Base-by-base conservation (phyloP, 2,797 vertebrate species). In the Paguma larvata region DNA sequence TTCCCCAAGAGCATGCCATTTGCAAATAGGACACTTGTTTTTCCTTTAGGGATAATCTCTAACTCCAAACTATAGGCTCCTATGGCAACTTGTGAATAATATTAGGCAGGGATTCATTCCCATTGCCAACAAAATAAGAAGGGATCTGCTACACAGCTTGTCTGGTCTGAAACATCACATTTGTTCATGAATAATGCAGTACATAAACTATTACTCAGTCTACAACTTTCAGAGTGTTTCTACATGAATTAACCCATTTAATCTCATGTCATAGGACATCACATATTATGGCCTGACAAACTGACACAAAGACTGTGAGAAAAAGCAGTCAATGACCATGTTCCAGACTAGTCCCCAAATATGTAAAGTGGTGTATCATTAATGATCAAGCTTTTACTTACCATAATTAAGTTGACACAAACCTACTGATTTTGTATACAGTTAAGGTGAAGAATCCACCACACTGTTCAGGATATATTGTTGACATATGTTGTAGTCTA, bases 171-270 rank as follows among this genome's bases (percentile, higher is more conserved):
- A 94, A 63, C 59, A 59, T 80, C 13, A 53, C 10, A 21, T 30
- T 92, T 87, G 16, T 14, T 90, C 65, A 95, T 88, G 85, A 89
- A 94, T 90, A 94, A 87, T 73, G 25, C 88, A 96, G 27, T 18
- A 7, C 53, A 44, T 67, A 84, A 80, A 53, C 14, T 11, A 85
- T 62, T 46, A 72, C 19, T 21, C 15, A 27, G 18, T 75, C n/a
- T 82, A 80, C 23, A 75, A 53, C 9, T 85, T 93, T 94, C 70
- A 88, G 9, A 85, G 23, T 12, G 25, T 77, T 88, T 85, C 59
- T 41, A 65, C 13, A 38, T 89, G 75, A 84, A 73, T 92, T 85
- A 85, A 44, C 19, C 46, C 44, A 80, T 75, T 97, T 87, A 77
- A 85, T 53, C 25, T 92, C 63, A 53, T 59, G 41, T 67, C 78